Base-by-base conservation (phyloP, 1,140 invertebrate genomes). In the Alviniconcha marisindica region DNA sequence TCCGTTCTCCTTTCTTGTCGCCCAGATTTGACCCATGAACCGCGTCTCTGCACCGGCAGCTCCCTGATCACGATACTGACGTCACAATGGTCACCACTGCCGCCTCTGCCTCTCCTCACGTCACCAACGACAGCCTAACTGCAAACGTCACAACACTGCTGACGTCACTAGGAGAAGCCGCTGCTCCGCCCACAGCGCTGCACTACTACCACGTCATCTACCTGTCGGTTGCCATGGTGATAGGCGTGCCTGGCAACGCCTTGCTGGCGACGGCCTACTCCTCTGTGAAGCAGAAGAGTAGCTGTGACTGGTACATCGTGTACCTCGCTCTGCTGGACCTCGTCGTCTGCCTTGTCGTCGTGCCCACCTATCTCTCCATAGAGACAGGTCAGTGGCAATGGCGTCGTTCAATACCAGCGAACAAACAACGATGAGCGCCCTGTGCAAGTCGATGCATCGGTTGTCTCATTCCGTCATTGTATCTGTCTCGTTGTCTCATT, bases 271-370 rank as follows among this genome's bases (percentile, higher is more conserved):
- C 12, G 14, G 77, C 60, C 21, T 80, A 80, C 40, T 21, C 77
- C 3, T 31, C 38, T 14, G 33, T 80, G 18, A 60, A 24, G 28
- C n/a, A 36, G 60, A 80, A 80, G 77, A 42, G 38, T 4, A 66
- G 54, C 60, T 66, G 77, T 60, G 77, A 80, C 38, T 80, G 77
- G 77, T 80, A 80, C 77, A 66, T 80, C 60, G 33, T 80, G 36
- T 60, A 80, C 56, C 66, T 80, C 77, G 77, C 54, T n/a, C 36
- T 60, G 14, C 77, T 80, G 24, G 77, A 80, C 77, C 60, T 80
- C 1, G 28, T 80, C 60, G 28, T 80, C 56, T 80, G 77, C 60
- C 77, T 80, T 5, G 66, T 80, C 60, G 33, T 56, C 18, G 77
- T 80, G 2, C 77, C 77, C 56, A 80, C 77, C 21, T 60, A 80